These are phyloP conservation scores for Drosophila formosana DNA, from an alignment of 2,888 invertebrate genomes.

Conservation along the genomic window DNA sequence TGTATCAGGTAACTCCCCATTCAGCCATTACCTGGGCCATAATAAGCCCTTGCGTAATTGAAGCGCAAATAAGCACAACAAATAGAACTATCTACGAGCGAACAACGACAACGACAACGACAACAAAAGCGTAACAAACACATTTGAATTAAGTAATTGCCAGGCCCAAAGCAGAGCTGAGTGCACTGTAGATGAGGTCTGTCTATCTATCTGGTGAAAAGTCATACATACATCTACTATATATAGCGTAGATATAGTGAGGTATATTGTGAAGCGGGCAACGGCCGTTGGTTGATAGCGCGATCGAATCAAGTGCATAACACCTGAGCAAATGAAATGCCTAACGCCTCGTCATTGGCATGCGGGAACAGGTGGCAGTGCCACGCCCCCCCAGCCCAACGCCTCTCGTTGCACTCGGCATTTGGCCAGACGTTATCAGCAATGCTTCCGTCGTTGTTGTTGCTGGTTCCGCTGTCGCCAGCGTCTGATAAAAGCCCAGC, in stretches of 20 bases:
- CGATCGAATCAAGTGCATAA: constrained; percentile 81
- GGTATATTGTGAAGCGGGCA: constrained; percentile 33
- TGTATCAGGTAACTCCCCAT: constrained; percentile 14
- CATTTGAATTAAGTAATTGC: constrained; percentile 67
- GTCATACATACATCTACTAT: neutral
- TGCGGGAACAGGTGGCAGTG: constrained; percentile 63
- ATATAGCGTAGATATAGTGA: neutral
- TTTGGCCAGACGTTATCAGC: constrained; percentile 57
- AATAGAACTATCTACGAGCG: constrained; percentile 45
- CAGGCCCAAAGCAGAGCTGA: constrained; percentile 23
- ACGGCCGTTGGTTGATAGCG: constrained; percentile 69
- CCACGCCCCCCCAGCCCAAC: constrained; percentile 56
- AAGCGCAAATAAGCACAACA: constrained; percentile 51
- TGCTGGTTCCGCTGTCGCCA: constrained; percentile 34
- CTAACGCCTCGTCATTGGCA: constrained; percentile 67
- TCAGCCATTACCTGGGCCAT: constrained; percentile 15
- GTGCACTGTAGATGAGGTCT: constrained; percentile 22
- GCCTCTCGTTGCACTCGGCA: constrained; percentile 71
- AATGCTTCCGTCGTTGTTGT: constrained; percentile 47
- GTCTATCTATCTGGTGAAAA: neutral
- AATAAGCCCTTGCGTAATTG: constrained; percentile 54
- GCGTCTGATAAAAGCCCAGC: constrained; percentile 57
- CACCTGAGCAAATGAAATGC: constrained; percentile 82
- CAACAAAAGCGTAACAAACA: neutral
- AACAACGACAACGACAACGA: neutral